Evolutionary conservation across 2,797 vertebrate species (phyloP).

Genomic region (Heteromormyrus szaboi): DNA sequence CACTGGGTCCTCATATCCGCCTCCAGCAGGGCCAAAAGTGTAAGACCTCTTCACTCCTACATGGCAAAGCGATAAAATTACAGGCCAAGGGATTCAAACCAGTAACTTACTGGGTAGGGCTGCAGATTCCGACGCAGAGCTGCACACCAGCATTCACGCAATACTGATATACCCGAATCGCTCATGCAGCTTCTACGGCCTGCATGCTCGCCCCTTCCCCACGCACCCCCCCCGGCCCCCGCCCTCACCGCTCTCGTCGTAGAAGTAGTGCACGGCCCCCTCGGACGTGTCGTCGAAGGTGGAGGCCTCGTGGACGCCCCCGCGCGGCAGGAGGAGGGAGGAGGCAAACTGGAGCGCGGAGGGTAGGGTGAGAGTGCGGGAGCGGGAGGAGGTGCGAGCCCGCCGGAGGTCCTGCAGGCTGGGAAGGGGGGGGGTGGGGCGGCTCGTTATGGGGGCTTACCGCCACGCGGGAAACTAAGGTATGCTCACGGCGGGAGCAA

Average conservation of each 20-base stretch:
- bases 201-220: background rate
- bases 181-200: background rate
- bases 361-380: slow-evolving; percentile 73
- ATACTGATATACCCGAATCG: background rate
- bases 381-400: slow-evolving; percentile 74
- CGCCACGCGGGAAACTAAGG: background rate
- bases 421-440: background rate
- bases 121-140: background rate
- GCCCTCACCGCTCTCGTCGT: slow-evolving; percentile 79
- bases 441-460: background rate
- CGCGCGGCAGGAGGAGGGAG: slow-evolving; percentile 74
- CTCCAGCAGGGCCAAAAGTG: slow-evolving; percentile 79
- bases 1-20: slow-evolving; percentile 84
- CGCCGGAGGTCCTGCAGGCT: slow-evolving; percentile 83
- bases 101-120: background rate
- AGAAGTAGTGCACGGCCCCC: slow-evolving; percentile 86
- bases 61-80: slow-evolving; percentile 21
- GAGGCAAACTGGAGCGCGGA: slow-evolving; percentile 84
- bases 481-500: background rate
- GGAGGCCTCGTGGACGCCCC: slow-evolving; percentile 80
- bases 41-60: slow-evolving; percentile 82
- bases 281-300: slow-evolving; percentile 85
- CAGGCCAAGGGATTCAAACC: background rate
- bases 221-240: background rate
- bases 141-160: background rate